Evolutionary conservation across 1,140 invertebrate species (phyloP), one percentile per base, ranked within the genome.

Genomic region (Charaxes varanes): DNA sequence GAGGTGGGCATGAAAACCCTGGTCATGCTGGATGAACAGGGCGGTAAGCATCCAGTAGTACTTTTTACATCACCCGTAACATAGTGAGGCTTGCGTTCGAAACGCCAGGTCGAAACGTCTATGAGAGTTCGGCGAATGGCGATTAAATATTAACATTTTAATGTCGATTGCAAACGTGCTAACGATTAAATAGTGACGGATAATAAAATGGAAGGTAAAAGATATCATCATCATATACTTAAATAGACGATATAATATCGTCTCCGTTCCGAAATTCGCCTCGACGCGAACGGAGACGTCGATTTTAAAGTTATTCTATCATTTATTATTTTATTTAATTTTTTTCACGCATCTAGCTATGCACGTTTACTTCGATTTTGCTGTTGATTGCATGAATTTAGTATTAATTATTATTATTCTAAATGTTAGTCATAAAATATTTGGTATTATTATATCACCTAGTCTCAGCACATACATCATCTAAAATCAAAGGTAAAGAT

Each of bases 21-120:
- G 88, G 92, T 94, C 87, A 94, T 94, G 93, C 92, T 95, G 92
- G 92, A 94, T 90, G 92, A 94, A 87, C 93, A 94, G 94, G 93
- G 93, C 91, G 93, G 93, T 95, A 94, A 95, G 93, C 89, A 87
- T 87, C 84, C 74, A 78, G 70, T 76, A 83, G 77, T 72, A 76
- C 61, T 78, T 63, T 77, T 63, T 74, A 76, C 66, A 82, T 79
- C 71, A 78, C 61, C 56, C 74, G 71, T 66, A 72, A 64, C 58
- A 71, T 82, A 80, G 76, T 70, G 68, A 59, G 72, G 76, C 76
- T 83, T 81, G 54, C 71, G 62, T 77, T 59, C 67, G 64, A 72
- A 65, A 69, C 72, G 69, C 74, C 68, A 71, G 40, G 78, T 65
- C 65, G 55, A 59, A 71, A 70, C 63, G 59, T 65, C 67, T 76